phyloP scores from a whole-genome alignment of 2,113 vertebrate species.

The Gavia stellata region DNA sequence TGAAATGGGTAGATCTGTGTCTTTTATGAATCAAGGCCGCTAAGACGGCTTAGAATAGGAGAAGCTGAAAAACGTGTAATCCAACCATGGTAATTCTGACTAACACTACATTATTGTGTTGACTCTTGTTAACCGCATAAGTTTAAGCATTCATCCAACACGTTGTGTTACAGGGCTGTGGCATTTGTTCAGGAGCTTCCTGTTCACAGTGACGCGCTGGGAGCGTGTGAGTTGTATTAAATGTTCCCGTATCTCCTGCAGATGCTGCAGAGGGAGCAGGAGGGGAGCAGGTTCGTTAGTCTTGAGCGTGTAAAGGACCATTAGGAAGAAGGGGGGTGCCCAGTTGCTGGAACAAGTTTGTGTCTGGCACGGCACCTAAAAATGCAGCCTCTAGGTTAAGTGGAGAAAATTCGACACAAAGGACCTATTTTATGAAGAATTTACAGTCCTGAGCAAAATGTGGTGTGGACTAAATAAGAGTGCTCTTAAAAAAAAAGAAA shows the following conservation, averaged over 20 bases:
- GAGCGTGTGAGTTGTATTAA: neutral
- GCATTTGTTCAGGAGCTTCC: neutral
- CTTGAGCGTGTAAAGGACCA: neutral
- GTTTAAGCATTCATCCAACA: neutral
- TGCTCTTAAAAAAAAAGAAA: neutral
- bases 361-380: neutral
- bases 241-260: neutral
- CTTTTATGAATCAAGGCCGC: slow-evolving; percentile 7
- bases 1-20: neutral
- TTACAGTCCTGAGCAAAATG: neutral
- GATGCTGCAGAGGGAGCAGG: neutral
- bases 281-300: neutral
- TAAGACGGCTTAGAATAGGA: neutral
- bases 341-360: neutral
- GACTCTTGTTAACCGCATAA: neutral
- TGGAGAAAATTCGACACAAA: slow-evolving; percentile 36
- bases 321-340: neutral
- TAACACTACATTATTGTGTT: slow-evolving; percentile 30
- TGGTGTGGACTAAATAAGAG: neutral
- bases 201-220: accelerated
- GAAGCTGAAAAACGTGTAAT: slow-evolving; percentile 21
- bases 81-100: neutral
- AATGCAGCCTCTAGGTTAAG: neutral
- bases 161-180: neutral
- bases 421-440: neutral